A percentile compares a stretch with the other conserved stretches of the same genome.
These are phyloP conservation scores for Saguinus imperator DNA, from an alignment of 2,113 vertebrate genomes.

Conservation along the genomic window DNA sequence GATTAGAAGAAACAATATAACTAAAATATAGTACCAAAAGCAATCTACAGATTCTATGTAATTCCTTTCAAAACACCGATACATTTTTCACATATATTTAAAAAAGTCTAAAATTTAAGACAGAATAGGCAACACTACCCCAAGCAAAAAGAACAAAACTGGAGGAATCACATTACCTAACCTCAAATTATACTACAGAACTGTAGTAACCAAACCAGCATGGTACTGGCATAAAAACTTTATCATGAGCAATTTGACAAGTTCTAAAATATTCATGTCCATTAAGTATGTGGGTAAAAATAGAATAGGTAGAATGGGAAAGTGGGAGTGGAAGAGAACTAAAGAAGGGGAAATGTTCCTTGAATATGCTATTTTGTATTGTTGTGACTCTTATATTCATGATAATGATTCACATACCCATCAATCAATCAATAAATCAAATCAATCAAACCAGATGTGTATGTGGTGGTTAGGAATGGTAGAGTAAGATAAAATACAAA, in stretches of 20 bases:
- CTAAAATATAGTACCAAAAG: no score
- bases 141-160: no score
- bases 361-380: background rate
- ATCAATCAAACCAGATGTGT: background rate
- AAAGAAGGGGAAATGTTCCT: background rate
- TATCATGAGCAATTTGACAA: background rate
- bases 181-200: no score
- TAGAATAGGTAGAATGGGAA: background rate
- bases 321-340: background rate
- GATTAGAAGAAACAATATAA: no score
- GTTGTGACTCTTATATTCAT: background rate
- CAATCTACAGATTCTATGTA: no score
- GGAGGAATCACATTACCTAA: no score
- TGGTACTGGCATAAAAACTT: background rate
- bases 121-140: no score
- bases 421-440: background rate
- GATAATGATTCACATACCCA: background rate
- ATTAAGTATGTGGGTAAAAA: background rate
- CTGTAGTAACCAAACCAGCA: no score
- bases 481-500: background rate
- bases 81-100: no score
- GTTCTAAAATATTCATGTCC: background rate
- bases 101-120: no score
- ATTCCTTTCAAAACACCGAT: no score
- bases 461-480: background rate